Conservation (phyloP, 2,888 invertebrate genomes). For the Itoplectis maculator region DNA sequence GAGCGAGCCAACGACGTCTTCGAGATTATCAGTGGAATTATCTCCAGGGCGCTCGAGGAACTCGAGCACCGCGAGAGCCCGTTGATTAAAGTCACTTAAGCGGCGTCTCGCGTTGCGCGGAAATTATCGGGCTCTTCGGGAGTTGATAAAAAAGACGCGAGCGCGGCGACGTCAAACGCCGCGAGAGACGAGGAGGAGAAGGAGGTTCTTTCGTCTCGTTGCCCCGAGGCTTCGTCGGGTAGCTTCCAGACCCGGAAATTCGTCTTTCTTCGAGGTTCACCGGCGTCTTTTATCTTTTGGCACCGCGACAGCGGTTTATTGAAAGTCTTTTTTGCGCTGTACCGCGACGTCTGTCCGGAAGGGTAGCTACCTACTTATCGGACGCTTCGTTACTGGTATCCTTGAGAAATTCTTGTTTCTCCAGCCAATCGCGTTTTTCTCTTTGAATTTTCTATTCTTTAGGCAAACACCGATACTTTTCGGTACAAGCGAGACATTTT, state of each 20-base stretch:
- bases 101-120: slow-evolving; percentile 58
- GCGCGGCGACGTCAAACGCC: no score
- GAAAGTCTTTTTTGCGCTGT: slow-evolving; percentile 44
- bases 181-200: slow-evolving; percentile 10
- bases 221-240: slow-evolving; percentile 27
- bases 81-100: slow-evolving; percentile 59
- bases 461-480: no score
- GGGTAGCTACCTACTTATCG: slow-evolving; percentile 29
- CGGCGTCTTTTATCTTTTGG: slow-evolving; percentile 35
- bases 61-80: slow-evolving; percentile 52
- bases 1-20: slow-evolving; percentile 34
- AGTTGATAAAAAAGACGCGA: slow-evolving; percentile 17
- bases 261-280: slow-evolving; percentile 26
- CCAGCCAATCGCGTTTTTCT: slow-evolving; percentile 7
- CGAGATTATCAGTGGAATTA: slow-evolving; percentile 3
- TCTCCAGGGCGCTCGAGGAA: slow-evolving; percentile 44
- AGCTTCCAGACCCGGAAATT: not conserved
- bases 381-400: slow-evolving; percentile 26
- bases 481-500: no score
- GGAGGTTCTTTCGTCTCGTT: slow-evolving; percentile 1
- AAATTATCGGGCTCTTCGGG: slow-evolving; percentile 56
- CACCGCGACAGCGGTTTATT: slow-evolving; percentile 51
- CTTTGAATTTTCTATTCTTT: no score
- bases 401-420: slow-evolving; percentile 1
- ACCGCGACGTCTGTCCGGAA: not conserved